phyloP scores from a whole-genome alignment of 2,797 vertebrate genomes.

The Rhodeus uyekii region DNA sequence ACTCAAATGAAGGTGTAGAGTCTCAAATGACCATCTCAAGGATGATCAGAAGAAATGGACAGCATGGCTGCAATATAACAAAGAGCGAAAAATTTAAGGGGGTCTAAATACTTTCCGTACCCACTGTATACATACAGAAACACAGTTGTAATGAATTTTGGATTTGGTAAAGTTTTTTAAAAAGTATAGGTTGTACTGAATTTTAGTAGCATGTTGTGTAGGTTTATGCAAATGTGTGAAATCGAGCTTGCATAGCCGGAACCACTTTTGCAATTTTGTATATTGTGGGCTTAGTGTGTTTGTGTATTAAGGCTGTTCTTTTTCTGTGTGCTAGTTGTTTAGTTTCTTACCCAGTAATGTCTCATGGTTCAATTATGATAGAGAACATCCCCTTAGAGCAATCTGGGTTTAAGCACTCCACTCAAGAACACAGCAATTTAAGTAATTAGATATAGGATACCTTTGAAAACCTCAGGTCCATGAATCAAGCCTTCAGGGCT shows the following conservation, averaged over 20 bases:
- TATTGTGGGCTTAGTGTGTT: background rate
- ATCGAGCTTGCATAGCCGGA: background rate
- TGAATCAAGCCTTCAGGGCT: constrained; percentile 24
- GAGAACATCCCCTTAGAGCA: background rate
- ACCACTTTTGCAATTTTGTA: too few relatives aligned
- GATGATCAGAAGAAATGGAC: too few relatives aligned
- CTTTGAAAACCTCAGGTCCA: background rate
- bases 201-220: background rate
- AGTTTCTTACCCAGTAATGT: constrained; percentile 2
- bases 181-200: background rate
- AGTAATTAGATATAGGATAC: constrained; percentile 10
- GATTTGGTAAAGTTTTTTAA: background rate
- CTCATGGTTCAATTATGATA: background rate
- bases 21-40: too few relatives aligned
- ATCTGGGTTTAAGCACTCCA: constrained; percentile 5
- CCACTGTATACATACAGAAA: background rate
- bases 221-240: background rate
- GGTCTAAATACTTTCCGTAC: too few relatives aligned
- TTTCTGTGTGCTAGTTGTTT: background rate
- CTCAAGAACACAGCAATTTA: background rate
- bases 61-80: too few relatives aligned
- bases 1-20: too few relatives aligned
- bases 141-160: background rate
- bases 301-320: background rate
- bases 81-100: too few relatives aligned